Percentiles rank a stretch among this genome's conserved stretches.
Evolutionary conservation across 1,140 invertebrate species (phyloP).

Genomic region (Proctacanthus coquilletti): DNA sequence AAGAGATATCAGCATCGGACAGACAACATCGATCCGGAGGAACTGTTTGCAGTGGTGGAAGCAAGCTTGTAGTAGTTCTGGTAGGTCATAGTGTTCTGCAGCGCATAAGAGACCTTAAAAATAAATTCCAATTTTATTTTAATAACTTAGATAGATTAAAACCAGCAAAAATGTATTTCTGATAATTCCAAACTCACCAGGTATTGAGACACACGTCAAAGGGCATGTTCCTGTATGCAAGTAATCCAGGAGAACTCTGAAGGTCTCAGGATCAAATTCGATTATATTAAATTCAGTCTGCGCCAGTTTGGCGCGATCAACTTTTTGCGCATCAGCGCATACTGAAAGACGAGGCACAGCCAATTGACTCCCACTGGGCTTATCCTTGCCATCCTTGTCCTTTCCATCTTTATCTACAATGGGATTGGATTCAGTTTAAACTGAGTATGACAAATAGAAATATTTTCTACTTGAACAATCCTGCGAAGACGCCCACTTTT

Average conservation of each 20-base stretch:
- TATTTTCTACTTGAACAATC: slow-evolving; percentile 80
- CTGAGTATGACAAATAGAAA: no score
- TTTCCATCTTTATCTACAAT: slow-evolving; percentile 50
- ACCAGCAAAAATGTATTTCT: no score
- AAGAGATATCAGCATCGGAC: slow-evolving; percentile 78
- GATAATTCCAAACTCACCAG: slow-evolving; percentile 35
- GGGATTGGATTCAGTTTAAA: slow-evolving; percentile 4
- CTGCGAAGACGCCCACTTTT: slow-evolving; percentile 82
- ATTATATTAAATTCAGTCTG: slow-evolving; percentile 93
- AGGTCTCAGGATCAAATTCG: slow-evolving; percentile 88
- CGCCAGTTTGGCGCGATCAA: slow-evolving; percentile 75
- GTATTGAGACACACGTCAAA: slow-evolving; percentile 79
- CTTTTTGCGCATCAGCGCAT: slow-evolving; percentile 85
- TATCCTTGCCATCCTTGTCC: slow-evolving; percentile 66
- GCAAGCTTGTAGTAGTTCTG: slow-evolving; percentile 82
- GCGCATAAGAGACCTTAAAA: slow-evolving; percentile 63
- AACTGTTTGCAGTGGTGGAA: slow-evolving; percentile 93
- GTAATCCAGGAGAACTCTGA: slow-evolving; percentile 78
- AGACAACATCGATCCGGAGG: slow-evolving; percentile 78
- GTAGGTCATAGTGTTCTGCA: slow-evolving; percentile 85
- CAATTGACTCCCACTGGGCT: slow-evolving; percentile 48
- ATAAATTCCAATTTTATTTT: background rate
- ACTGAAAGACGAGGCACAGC: slow-evolving; percentile 77
- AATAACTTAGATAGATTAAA: background rate
- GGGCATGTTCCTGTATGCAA: slow-evolving; percentile 84